Evolutionary conservation across 2,797 vertebrate species (phyloP).

Genomic region (Anguilla obscura): DNA sequence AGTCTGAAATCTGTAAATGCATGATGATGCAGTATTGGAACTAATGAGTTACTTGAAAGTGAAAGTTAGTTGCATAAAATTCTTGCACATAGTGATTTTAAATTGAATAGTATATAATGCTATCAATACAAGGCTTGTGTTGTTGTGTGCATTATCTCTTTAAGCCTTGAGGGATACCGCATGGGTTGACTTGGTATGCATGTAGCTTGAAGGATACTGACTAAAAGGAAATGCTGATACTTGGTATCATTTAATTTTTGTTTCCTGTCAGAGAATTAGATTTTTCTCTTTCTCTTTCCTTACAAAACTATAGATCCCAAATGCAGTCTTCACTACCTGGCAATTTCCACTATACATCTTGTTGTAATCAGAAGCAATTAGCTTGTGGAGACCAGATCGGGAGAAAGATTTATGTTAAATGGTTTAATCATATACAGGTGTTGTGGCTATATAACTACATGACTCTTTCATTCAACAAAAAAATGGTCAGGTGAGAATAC

Average conservation of each 20-base stretch:
- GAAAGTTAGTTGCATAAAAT: not conserved
- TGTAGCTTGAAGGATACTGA: not conserved
- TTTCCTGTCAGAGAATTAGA: not conserved
- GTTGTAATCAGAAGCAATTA: constrained; percentile 37
- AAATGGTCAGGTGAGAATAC: not conserved
- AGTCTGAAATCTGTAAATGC: not conserved
- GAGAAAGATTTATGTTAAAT: constrained; percentile 14
- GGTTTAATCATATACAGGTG: constrained; percentile 26
- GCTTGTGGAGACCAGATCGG: constrained; percentile 19
- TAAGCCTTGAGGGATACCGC: not conserved
- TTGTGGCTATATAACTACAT: not conserved
- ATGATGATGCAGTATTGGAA: not conserved
- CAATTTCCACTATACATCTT: constrained; percentile 27
- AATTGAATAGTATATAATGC: not conserved
- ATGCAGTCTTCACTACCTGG: constrained; percentile 20
- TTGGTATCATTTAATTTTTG: not conserved
- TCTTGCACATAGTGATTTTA: not conserved
- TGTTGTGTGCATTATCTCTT: not conserved
- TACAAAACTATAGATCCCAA: not conserved
- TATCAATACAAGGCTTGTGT: not conserved
- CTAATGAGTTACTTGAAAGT: not conserved
- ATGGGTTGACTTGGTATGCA: not conserved
- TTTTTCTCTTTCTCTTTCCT: not conserved
- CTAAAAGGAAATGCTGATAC: not conserved
- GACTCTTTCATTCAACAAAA: not conserved